Conservation (phyloP, 2,113 vertebrate genomes). For the Danio rerio region DNA sequence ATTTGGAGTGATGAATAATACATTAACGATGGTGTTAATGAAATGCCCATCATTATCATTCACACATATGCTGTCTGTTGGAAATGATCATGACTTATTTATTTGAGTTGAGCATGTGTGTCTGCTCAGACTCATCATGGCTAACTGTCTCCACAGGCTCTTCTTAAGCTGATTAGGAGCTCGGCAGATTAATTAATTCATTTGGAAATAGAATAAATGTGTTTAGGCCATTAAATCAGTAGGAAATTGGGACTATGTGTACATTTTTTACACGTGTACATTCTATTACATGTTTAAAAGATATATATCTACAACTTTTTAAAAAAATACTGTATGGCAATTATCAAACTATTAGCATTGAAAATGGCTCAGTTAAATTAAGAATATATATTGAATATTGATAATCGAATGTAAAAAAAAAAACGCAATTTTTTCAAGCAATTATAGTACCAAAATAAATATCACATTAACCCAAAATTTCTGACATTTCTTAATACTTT, state of each 20-base stretch:
- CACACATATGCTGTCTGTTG: slow-evolving; percentile 17
- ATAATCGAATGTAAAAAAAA: too few species aligned
- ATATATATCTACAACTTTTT: too few species aligned
- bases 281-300: neutral
- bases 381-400: too few species aligned
- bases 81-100: neutral
- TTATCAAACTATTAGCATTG: too few species aligned
- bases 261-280: too few species aligned
- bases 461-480: too few species aligned
- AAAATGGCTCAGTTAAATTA: too few species aligned
- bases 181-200: slow-evolving; percentile 18
- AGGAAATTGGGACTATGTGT: too few species aligned
- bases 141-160: neutral
- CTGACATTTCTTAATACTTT: too few species aligned
- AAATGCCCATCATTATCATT: neutral
- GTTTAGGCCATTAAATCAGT: slow-evolving; percentile 8
- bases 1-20: neutral
- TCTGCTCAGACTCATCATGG: neutral
- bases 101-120: neutral
- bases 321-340: too few species aligned
- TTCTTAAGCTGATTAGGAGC: neutral
- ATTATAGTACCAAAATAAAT: too few species aligned
- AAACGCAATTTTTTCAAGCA: too few species aligned
- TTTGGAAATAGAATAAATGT: slow-evolving; percentile 21
- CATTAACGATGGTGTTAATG: neutral